Base-by-base conservation (phyloP, 2,113 vertebrate genomes). In the Ovibos moschatus region DNA sequence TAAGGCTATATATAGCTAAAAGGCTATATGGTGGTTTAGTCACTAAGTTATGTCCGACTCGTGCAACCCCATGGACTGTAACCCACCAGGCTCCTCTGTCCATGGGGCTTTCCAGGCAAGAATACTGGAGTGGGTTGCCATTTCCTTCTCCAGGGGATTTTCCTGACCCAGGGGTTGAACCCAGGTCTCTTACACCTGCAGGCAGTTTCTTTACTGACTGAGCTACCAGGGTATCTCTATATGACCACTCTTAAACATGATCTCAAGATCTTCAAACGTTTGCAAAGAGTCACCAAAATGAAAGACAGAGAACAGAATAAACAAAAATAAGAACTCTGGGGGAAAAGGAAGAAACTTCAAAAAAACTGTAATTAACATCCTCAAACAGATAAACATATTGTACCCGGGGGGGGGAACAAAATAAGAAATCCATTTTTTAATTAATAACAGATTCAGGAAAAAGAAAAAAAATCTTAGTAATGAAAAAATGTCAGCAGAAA, bases 201-300 rank as follows among this genome's bases (percentile, higher is more conserved):
- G n/a, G 67, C 19, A 71, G 67, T 71, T 71, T 71, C 67, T 71
- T 71, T 71, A 71, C 9, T 71, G 67, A 71, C 67, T 71, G n/a
- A 71, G n/a, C 67, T 40, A 71, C n/a, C 67, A 12, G 2, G 19
- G 67, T 71, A 71, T 71, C 67, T 36, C 64, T 36, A 21, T 67
- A 36, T 83, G 30, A 81, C 14, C 27, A 64, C 50, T 87, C 55
- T 91, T 79, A 91, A 92, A 83, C 28, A 91, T 62, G 74, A 87
- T 74, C 21, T 60, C 33, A 94, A 47, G 53, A 50, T 71, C 83
- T 94, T 82, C 43, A 53, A 88, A 88, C 2, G 13, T 79, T 87
- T 88, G 40, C 7, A 58, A 55, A 83, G 91, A 93, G 36, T 9
- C 93, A 95, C n/a, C 28, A 94, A 95, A 84, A 84, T 92, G n/a